phyloP scores from a whole-genome alignment of 1,140 invertebrate genomes.

The Vanessa tameamea region DNA sequence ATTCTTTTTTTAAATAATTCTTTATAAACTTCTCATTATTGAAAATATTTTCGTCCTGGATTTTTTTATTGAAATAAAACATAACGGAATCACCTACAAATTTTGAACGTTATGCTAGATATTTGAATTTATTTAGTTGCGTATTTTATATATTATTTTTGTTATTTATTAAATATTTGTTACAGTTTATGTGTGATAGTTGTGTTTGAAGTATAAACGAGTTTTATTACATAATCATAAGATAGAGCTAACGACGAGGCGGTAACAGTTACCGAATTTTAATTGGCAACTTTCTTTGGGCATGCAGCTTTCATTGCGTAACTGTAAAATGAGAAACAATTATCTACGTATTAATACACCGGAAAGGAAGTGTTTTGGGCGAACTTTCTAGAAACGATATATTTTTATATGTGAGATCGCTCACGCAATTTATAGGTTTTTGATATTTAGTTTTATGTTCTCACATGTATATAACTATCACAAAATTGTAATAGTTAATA shows the following conservation, averaged over 20 bases:
- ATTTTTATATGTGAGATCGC: slow-evolving; percentile 56
- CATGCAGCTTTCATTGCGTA: slow-evolving; percentile 63
- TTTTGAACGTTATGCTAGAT: neutral
- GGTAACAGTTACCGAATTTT: slow-evolving; percentile 67
- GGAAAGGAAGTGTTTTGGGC: slow-evolving; percentile 62
- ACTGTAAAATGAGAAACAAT: slow-evolving; percentile 71
- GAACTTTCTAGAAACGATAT: slow-evolving; percentile 61
- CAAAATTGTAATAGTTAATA: slow-evolving; percentile 2
- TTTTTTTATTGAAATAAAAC: neutral
- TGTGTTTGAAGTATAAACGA: slow-evolving; percentile 22
- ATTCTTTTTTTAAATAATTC: slow-evolving; percentile 9
- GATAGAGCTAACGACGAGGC: slow-evolving; percentile 18
- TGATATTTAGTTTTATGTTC: neutral
- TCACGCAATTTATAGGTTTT: slow-evolving; percentile 50
- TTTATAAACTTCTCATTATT: no score
- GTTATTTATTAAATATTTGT: neutral
- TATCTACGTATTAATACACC: slow-evolving; percentile 74
- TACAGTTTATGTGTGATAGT: neutral
- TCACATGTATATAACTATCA: no score
- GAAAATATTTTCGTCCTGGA: neutral
- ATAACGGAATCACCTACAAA: no score
- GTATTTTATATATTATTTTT: neutral
- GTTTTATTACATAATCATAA: slow-evolving; percentile 25
- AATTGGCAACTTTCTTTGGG: slow-evolving; percentile 73
- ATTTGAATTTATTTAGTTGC: neutral